phyloP scores from a whole-genome alignment of 35 echinoderm and acorn worm species.

The Apostichopus parvimensis region DNA sequence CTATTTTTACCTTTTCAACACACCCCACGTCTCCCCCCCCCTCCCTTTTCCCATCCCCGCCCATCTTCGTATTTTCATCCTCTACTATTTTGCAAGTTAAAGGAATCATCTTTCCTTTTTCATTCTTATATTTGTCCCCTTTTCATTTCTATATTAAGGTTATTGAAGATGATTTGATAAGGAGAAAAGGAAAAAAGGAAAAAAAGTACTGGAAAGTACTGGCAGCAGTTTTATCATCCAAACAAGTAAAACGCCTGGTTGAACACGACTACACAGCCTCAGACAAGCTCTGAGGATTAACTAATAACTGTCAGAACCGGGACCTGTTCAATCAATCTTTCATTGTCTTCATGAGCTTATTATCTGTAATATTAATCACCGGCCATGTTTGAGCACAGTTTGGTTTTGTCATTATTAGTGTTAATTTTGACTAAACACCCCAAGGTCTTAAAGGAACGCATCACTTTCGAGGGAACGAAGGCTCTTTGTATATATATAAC shows the following conservation, averaged over 20 bases:
- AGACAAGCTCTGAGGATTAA: not conserved
- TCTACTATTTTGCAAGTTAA: no score
- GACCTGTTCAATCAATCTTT: constrained; percentile 10
- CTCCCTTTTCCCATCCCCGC: no score
- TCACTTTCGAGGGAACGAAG: not conserved
- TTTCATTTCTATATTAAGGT: no score
- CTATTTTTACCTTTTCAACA: no score
- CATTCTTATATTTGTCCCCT: no score
- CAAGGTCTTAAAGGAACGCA: constrained; percentile 12
- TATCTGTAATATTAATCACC: constrained; percentile 42
- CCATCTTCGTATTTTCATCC: no score
- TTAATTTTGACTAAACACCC: constrained; percentile 28
- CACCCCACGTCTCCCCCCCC: no score
- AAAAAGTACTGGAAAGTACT: constrained; percentile 12
- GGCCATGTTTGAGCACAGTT: constrained; percentile 21
- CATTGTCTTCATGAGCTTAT: constrained; percentile 39
- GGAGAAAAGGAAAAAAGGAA: not conserved
- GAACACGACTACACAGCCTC: not conserved
- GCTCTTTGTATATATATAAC: not conserved
- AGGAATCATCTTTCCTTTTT: no score
- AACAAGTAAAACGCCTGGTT: constrained; percentile 1
- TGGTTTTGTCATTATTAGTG: constrained; percentile 44
- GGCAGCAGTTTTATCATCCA: not conserved
- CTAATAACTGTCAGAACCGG: constrained; percentile 6
- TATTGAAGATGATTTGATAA: not conserved